Base-by-base conservation (phyloP, 2,797 vertebrate species). In the Peromyscus eremicus region DNA sequence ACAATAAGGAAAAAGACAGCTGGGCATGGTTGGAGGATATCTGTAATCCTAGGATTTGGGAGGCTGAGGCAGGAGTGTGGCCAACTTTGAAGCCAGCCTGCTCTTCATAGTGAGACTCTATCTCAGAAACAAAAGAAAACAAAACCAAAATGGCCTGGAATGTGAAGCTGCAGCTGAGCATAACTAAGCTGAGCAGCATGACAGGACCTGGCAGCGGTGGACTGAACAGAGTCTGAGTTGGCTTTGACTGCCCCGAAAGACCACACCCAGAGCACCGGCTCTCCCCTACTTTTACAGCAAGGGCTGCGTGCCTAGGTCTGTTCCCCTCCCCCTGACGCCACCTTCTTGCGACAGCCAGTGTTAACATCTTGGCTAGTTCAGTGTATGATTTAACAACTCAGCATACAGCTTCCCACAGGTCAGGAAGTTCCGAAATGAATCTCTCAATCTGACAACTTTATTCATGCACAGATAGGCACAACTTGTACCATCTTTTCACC, bases 241-340 rank as follows among this genome's bases (percentile, higher is more conserved):
- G 57, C 64, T 70, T 27, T 37, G 32, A 46, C 73, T 40, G 60
- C 37, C 11, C 71, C 32, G 34, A 7, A 71, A 80, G 66, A 10
- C 29, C 2, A 27, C 5, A 2, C 34, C 83, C n/a, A 27, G 32
- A 32, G 2, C 37, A 5, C 71, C 14, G 49, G 73, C 25, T 68
- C 25, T 77, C 57, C 25, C 1, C 3, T 25, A 40, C 29, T 29
- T 80, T 71, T 52, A 23, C 40, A 27, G 57, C 49, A 17, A 32
- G 6, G 23, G 6, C n/a, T 27, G 1, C 10, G 16, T 2, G 13
- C 32, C 4, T 2, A 25, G 34, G 17, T 55, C 43, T 32, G 0
- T 0, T 77, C 25, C 2, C 23, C n/a, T 60, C 34, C 43, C 82
- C 55, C 37, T 6, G 25, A 10, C 2, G 60, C 29, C 62, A 9